Percentiles rank a stretch among this genome's conserved stretches.
Evolutionary conservation across 2,113 vertebrate species (phyloP).

Genomic region (Dendropsophus ebraccatus): DNA sequence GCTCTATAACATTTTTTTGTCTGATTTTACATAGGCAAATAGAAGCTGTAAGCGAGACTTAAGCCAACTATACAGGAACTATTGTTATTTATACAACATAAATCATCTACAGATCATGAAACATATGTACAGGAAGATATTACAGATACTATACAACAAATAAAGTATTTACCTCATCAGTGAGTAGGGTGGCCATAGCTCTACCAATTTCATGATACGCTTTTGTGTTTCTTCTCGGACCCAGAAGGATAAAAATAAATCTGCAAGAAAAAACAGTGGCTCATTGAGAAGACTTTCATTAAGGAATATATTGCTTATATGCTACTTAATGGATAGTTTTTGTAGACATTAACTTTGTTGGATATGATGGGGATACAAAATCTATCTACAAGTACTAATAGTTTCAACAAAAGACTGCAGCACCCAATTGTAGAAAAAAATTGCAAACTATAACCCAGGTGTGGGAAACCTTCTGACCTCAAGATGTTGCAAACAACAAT

Average conservation of each 20-base stretch:
- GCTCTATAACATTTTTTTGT: background rate
- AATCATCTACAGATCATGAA: too few species aligned
- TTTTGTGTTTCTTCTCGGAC: slow-evolving; percentile 66
- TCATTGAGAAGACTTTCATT: background rate
- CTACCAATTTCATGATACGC: slow-evolving; percentile 76
- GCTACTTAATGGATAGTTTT: background rate
- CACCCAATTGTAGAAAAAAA: too few species aligned
- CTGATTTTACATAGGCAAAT: too few species aligned
- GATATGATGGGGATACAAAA: too few species aligned
- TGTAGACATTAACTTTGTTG: too few species aligned
- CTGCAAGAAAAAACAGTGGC: slow-evolving; percentile 60
- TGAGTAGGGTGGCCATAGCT: slow-evolving; percentile 74
- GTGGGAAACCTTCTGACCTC: too few species aligned
- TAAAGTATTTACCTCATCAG: slow-evolving; percentile 68
- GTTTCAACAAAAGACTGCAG: too few species aligned
- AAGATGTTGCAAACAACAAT: too few species aligned
- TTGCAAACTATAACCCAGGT: too few species aligned
- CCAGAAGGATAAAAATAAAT: slow-evolving; percentile 79
- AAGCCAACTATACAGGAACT: background rate
- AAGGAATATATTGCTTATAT: background rate
- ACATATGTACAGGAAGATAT: background rate
- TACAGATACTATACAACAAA: background rate
- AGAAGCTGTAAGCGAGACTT: background rate
- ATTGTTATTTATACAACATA: background rate
- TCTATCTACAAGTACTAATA: too few species aligned